Conservation (phyloP, 2,888 invertebrate species). For the Meliscaeva auricollis region DNA sequence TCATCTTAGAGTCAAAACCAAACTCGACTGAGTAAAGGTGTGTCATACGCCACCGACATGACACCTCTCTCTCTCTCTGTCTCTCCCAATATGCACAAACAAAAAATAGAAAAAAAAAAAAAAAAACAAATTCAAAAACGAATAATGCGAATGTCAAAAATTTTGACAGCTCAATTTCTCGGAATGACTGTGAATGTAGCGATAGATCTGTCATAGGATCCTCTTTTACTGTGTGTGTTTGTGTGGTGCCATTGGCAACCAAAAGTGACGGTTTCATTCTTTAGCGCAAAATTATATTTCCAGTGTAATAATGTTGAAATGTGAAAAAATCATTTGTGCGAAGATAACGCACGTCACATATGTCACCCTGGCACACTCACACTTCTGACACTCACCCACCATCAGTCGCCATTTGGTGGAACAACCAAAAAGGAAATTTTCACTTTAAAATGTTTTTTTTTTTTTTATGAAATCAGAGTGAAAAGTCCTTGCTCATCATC, state of each 20-base stretch:
- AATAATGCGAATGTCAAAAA: conserved; percentile 81
- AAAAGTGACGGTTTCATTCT: conserved; percentile 40
- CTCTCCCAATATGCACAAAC: conserved; percentile 5
- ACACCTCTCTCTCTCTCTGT: conserved; percentile 45
- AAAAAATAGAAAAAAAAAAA: neutral
- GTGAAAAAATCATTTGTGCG: conserved; percentile 49
- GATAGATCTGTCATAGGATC: conserved; percentile 72
- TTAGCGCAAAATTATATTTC: conserved; percentile 26
- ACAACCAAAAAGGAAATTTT: conserved; percentile 57
- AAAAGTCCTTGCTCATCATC: conserved; percentile 28
- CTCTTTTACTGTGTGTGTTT: conserved; percentile 1
- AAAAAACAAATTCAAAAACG: conserved; percentile 57
- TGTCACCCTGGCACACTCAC: conserved; percentile 47
- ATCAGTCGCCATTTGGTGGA: conserved; percentile 8
- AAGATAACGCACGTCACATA: conserved; percentile 74
- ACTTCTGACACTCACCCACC: conserved; percentile 23
- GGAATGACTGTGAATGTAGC: conserved; percentile 70
- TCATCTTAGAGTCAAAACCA: conserved; percentile 71
- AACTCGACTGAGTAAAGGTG: conserved; percentile 74
- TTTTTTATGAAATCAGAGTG: conserved; percentile 38
- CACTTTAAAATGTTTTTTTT: conserved; percentile 53
- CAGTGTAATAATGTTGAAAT: neutral
- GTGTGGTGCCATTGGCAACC: conserved; percentile 3
- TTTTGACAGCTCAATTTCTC: conserved; percentile 83
- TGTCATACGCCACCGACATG: conserved; percentile 63